Evolutionary conservation across 1,140 invertebrate species (phyloP), one percentile per base, ranked within the genome.

Genomic region (Heliconius melpomene): DNA sequence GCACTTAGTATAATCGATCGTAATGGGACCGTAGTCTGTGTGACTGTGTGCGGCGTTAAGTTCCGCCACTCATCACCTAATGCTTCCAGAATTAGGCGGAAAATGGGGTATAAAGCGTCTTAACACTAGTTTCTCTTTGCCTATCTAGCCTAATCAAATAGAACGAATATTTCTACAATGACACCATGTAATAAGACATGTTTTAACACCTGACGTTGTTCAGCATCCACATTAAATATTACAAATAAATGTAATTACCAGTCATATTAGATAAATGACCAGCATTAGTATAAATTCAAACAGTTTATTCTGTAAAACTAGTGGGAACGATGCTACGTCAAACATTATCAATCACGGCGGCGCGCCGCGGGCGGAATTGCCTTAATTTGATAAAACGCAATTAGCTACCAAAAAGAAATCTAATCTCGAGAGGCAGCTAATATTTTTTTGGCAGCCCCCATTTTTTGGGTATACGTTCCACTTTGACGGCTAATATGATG

Each of bases 351-450:
- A 93, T 94, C 93, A 94, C 75, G 73, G 82, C 79, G 57, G 82
- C 85, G 77, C 81, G 85, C 89, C 85, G 88, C 88, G 83, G 85
- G 87, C 89, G 83, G 89, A 89, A 89, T 91, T 88, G 89, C 90
- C 90, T 93, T 93, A 93, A 94, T 94, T 93, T 94, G 93, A 94
- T 94, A 94, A 93, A 94, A 94, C 87, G 90, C 92, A 93, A 94
- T 93, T 93, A 94, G 93, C 92, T 94, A 94, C 93, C 92, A 94
- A 92, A 89, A 90, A 92, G 90, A 91, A 94, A 93, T 92, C 92
- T 93, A 91, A 94, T 94, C 88, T 90, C 84, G 85, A 85, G 86
- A 91, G 88, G 87, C 89, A 85, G 89, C 83, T 85, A 86, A 85
- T 36, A 85, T 84, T 92, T 93, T 92, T 93, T 91, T 90, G 85